Conservation (phyloP, 2,888 invertebrate genomes). For the Octonoba sinensis region DNA sequence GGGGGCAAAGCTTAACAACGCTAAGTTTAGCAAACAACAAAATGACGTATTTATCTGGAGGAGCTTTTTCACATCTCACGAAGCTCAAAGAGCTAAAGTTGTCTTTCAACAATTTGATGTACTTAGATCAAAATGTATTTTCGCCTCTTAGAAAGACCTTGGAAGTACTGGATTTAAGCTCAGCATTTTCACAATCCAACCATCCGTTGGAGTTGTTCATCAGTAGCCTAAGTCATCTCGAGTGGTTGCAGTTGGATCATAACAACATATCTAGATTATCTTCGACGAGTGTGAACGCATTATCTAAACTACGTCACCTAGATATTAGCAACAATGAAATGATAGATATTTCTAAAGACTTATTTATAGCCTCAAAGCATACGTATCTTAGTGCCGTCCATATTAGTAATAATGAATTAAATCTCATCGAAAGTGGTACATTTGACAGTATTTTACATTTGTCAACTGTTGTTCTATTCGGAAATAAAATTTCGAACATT, state of each 20-base stretch:
- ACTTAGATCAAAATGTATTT: constrained; percentile 60
- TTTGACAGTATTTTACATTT: constrained; percentile 82
- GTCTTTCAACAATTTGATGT: constrained; percentile 67
- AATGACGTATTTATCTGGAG: constrained; percentile 84
- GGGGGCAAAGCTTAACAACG: constrained; percentile 86
- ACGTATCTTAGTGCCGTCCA: constrained; percentile 81
- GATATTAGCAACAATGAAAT: constrained; percentile 53
- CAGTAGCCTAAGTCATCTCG: constrained; percentile 49
- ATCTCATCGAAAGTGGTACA: constrained; percentile 78
- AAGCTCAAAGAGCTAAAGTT: constrained; percentile 69
- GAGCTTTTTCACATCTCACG: constrained; percentile 84
- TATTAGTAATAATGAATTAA: constrained; percentile 85
- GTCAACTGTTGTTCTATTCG: constrained; percentile 83
- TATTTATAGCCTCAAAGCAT: constrained; percentile 78
- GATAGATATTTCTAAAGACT: constrained; percentile 76
- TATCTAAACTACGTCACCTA: constrained; percentile 81
- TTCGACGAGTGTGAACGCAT: constrained; percentile 78
- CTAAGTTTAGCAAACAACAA: constrained; percentile 93
- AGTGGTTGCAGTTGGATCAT: constrained; percentile 72
- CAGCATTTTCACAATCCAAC: constrained; percentile 74
- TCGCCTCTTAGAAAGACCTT: constrained; percentile 75
- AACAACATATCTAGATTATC: constrained; percentile 85
- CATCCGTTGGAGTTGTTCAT: constrained; percentile 47
- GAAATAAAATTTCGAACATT: constrained; percentile 79
- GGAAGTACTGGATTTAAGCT: constrained; percentile 85